These are phyloP conservation scores for Pangasius djambal DNA, from an alignment of 2,797 vertebrate genomes.

Conservation along the genomic window DNA sequence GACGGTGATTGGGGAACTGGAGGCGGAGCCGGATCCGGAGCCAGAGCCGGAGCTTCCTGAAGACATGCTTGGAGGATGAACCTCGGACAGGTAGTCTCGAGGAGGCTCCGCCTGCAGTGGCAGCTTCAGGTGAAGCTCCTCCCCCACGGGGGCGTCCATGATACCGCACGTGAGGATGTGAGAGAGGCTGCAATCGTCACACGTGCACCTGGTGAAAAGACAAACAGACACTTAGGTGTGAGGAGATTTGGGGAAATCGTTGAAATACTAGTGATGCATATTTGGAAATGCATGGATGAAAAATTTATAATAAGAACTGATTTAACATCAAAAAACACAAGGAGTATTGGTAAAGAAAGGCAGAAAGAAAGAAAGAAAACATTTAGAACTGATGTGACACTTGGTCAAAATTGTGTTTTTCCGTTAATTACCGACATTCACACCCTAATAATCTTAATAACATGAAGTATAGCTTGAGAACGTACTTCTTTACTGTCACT, in stretches of 20 bases:
- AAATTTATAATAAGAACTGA: background rate
- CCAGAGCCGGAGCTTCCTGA: conserved; percentile 92
- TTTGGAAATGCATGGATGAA: background rate
- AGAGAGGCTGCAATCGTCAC: conserved; percentile 98
- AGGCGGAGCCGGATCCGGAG: conserved; percentile 91
- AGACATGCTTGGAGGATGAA: conserved; percentile 91
- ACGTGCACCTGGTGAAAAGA: conserved; percentile 85
- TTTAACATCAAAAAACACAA: background rate
- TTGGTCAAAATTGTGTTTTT: background rate
- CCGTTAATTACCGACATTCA: background rate
- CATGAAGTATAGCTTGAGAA: background rate
- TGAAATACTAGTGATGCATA: background rate
- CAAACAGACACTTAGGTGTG: background rate
- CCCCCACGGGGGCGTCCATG: conserved; percentile 92
- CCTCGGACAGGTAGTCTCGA: conserved; percentile 86
- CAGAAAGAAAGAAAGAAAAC: background rate
- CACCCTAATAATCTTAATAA: background rate
- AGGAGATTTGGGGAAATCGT: background rate
- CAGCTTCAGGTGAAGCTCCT: conserved; percentile 90
- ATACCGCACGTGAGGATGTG: conserved; percentile 98
- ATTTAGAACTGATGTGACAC: background rate
- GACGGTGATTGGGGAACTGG: conserved; percentile 91
- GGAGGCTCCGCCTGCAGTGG: conserved; percentile 86
- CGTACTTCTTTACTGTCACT: background rate
- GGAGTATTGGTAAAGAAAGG: background rate